Percentiles rank a stretch among this genome's conserved stretches.
Conservation (phyloP, 2,888 invertebrate genomes). For the Trachelus iudaicus region DNA sequence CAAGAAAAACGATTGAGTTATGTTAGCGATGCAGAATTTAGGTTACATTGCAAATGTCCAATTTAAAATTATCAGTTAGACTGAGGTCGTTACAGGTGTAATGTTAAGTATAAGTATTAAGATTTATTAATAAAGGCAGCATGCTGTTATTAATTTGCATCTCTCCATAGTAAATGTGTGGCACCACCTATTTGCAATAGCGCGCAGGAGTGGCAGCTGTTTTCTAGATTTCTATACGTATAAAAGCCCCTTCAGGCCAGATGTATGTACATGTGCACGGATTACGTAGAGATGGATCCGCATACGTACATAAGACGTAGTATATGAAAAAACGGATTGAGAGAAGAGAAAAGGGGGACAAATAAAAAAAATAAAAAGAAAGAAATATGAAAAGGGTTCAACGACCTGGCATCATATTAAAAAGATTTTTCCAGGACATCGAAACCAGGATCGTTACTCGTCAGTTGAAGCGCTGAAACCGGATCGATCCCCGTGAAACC, state of each 20-base stretch:
- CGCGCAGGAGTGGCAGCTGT: not conserved
- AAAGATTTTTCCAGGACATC: not conserved
- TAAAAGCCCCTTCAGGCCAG: not conserved
- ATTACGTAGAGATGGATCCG: too few species aligned
- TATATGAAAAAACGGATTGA: not conserved
- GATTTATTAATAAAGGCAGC: not conserved
- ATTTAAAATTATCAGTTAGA: not conserved
- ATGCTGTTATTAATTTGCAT: not conserved
- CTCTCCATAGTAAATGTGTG: not conserved
- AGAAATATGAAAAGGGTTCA: not conserved
- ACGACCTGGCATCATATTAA: not conserved
- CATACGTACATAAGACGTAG: not conserved
- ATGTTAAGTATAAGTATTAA: not conserved
- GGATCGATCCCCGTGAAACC: not conserved
- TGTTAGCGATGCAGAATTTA: not conserved
- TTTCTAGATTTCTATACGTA: not conserved
- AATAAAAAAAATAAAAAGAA: not conserved
- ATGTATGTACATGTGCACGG: too few species aligned
- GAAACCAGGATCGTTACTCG: not conserved
- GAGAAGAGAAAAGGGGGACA: not conserved
- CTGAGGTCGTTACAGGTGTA: not conserved
- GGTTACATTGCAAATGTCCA: not conserved
- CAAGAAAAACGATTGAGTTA: not conserved
- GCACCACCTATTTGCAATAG: not conserved
- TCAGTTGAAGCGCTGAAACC: not conserved